phyloP scores from a whole-genome alignment of 2,113 vertebrate genomes.

The Perccottus glenii region DNA sequence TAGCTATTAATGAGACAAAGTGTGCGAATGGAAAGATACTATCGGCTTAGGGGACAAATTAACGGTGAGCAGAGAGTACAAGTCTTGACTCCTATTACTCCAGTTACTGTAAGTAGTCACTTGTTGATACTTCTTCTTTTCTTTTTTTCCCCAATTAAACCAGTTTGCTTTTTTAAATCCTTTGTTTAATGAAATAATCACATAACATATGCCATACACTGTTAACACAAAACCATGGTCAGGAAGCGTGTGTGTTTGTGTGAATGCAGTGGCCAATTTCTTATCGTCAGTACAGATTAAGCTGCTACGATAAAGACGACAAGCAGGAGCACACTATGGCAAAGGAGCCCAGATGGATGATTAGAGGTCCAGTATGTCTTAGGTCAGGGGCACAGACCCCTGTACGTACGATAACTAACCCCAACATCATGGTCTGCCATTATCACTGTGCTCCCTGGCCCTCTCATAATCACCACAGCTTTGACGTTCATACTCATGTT shows the following conservation, averaged over 20 bases:
- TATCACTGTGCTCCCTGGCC: conserved; percentile 57
- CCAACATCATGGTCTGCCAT: conserved; percentile 18
- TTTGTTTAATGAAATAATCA: too few relatives aligned
- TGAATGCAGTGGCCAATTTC: conserved; percentile 24
- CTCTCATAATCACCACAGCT: conserved; percentile 46
- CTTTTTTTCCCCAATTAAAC: too few relatives aligned
- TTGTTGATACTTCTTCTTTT: too few relatives aligned
- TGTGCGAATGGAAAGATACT: conserved; percentile 34
- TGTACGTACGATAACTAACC: conserved; percentile 53
- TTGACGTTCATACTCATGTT: conserved; percentile 29
- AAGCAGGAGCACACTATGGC: conserved; percentile 41
- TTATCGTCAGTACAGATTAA: conserved; percentile 68
- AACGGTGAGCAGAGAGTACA: conserved; percentile 8
- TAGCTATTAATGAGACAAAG: conserved; percentile 57
- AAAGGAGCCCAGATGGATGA: conserved; percentile 57
- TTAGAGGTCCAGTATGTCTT: conserved; percentile 39
- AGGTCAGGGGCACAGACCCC: conserved; percentile 22
- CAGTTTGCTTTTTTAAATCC: too few relatives aligned
- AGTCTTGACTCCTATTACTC: background rate
- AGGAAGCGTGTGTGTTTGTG: conserved; percentile 6
- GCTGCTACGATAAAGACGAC: conserved; percentile 60
- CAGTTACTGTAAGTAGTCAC: background rate
- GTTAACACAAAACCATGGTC: too few relatives aligned
- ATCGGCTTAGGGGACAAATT: conserved; percentile 42
- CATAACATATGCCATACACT: too few relatives aligned